These are phyloP conservation scores for Zaprionus ghesquierei DNA, from an alignment of 1,140 invertebrate species.

Conservation along the genomic window DNA sequence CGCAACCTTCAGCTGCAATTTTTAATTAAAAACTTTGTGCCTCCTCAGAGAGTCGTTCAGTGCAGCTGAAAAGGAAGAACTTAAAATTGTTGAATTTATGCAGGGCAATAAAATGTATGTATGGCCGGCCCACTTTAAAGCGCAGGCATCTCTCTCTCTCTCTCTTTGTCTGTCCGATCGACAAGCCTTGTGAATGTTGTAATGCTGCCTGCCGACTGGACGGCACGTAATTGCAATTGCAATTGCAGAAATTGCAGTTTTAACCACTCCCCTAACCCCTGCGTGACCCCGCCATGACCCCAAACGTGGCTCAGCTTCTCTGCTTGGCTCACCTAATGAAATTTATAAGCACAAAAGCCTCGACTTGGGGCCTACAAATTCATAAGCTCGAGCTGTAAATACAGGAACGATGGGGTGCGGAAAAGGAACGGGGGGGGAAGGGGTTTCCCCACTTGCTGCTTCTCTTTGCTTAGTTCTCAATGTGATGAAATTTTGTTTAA, in stretches of 20 bases:
- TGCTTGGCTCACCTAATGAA: conserved; percentile 6
- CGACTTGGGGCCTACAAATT: conserved; percentile 41
- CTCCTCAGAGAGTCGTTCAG: conserved; percentile 42
- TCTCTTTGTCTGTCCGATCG: conserved; percentile 35
- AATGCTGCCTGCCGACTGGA: conserved; percentile 51
- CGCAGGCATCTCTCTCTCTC: too few species aligned
- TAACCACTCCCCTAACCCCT: not conserved
- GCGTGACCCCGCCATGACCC: not conserved
- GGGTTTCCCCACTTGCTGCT: not conserved
- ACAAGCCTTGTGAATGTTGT: conserved; percentile 26
- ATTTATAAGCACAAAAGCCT: conserved; percentile 45
- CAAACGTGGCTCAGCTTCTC: not conserved
- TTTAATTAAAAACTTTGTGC: conserved; percentile 72
- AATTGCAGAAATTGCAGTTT: conserved; percentile 26
- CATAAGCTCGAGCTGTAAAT: conserved; percentile 36
- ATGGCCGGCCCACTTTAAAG: conserved; percentile 6
- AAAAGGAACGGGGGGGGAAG: not conserved
- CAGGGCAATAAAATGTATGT: too few species aligned
- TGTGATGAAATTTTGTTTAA: not conserved
- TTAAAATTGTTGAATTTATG: conserved; percentile 44
- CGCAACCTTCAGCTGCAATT: conserved; percentile 36
- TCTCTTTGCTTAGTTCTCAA: not conserved
- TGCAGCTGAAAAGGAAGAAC: conserved; percentile 27
- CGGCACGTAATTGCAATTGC: conserved; percentile 66
- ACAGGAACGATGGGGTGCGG: not conserved